Evolutionary conservation across 2,888 invertebrate genomes (phyloP).

Genomic region (Baronia brevicornis): DNA sequence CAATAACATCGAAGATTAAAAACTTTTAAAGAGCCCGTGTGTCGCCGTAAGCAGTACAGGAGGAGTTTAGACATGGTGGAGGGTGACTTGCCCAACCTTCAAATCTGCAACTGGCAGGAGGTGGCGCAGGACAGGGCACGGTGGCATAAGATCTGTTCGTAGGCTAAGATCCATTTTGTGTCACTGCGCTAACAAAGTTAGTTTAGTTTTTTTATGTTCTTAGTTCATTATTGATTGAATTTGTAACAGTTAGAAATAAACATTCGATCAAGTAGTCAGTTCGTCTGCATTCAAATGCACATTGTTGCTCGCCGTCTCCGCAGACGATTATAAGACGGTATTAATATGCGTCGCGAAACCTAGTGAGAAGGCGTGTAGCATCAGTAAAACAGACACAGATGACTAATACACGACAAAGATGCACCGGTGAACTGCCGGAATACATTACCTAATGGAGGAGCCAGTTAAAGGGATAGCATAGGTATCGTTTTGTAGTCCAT

Average conservation of each 20-base stretch:
- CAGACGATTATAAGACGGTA: conserved; percentile 18
- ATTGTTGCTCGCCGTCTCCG: conserved; percentile 13
- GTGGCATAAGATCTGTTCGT: too few relatives aligned
- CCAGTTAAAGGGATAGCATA: conserved; percentile 1
- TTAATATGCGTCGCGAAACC: conserved; percentile 32
- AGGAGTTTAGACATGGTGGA: too few relatives aligned
- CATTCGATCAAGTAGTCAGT: too few relatives aligned
- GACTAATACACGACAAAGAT: conserved; percentile 44
- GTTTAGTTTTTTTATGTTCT: not conserved
- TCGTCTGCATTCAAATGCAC: conserved; percentile 18
- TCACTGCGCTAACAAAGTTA: conserved; percentile 3
- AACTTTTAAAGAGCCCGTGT: too few relatives aligned
- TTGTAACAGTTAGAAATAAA: too few relatives aligned
- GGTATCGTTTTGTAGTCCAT: conserved; percentile 2
- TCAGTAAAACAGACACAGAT: conserved; percentile 36
- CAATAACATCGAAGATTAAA: too few relatives aligned
- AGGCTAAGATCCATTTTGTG: too few relatives aligned
- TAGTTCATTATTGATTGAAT: too few relatives aligned
- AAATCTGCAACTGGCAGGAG: too few relatives aligned
- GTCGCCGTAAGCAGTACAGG: too few relatives aligned
- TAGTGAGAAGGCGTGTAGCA: conserved; percentile 44
- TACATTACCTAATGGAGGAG: conserved; percentile 23
- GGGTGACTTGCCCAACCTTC: too few relatives aligned
- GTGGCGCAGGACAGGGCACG: too few relatives aligned
- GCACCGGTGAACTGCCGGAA: conserved; percentile 31